phyloP scores from a whole-genome alignment of 2,113 vertebrate species.

The Bujurquina vittata region DNA sequence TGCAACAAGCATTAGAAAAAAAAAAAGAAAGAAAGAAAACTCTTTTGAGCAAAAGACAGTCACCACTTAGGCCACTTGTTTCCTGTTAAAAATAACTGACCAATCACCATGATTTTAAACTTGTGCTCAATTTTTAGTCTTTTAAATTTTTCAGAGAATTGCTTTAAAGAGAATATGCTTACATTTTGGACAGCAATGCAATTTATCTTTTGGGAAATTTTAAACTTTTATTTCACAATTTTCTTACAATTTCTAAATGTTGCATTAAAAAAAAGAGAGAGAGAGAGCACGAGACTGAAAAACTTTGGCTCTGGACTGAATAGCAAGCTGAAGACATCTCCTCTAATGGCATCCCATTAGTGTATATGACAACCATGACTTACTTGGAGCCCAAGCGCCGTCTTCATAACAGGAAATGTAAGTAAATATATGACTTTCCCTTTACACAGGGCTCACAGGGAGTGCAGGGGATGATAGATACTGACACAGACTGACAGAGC shows the following conservation, averaged over 20 bases:
- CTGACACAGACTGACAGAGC: neutral
- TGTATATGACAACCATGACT: constrained; percentile 20
- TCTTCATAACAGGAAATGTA: constrained; percentile 65
- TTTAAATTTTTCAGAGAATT: neutral
- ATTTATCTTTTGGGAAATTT: too few relatives aligned
- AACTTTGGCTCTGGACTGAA: neutral
- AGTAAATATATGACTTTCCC: constrained; percentile 48
- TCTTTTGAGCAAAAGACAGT: neutral
- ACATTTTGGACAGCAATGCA: too few relatives aligned
- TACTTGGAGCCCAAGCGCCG: neutral
- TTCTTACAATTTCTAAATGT: too few relatives aligned
- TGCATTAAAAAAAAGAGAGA: neutral
- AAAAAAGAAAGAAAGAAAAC: neutral
- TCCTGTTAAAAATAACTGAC: neutral
- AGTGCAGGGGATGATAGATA: constrained; percentile 14
- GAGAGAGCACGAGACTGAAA: neutral
- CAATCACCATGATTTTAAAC: neutral
- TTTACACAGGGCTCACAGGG: constrained; percentile 21
- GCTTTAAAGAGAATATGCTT: neutral
- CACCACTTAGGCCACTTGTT: neutral
- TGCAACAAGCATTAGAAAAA: neutral
- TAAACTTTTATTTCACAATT: too few relatives aligned
- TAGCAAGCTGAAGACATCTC: constrained; percentile 1
- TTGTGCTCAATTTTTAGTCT: neutral
- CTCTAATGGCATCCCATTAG: constrained; percentile 13